Evolutionary conservation across 1,140 invertebrate species (phyloP), one percentile per base, ranked within the genome.

Genomic region (Uloborus diversus): DNA sequence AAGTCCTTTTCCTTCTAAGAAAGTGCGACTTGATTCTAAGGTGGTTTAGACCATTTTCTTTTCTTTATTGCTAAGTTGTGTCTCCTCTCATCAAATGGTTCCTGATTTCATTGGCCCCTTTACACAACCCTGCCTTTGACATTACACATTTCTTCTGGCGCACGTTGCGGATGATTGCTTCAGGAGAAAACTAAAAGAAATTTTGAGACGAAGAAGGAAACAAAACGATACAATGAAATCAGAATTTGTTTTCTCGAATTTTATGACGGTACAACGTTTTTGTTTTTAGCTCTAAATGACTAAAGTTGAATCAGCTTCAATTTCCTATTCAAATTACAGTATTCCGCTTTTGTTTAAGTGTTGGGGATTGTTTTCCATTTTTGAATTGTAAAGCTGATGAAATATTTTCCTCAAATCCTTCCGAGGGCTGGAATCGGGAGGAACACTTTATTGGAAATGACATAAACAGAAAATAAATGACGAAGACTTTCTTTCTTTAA

Each of bases 1-100:
- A 75, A 75, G 64, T 75, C 71, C 23, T 75, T 64, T 75, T 57
- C 71, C 71, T 75, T n/a, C 57, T 64, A 61, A 75, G 71, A 57
- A 64, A 75, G 42, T 59, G 53, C 30, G 37, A 51, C 57, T 28
- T 27, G 27, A 59, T 27, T 57, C 56, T 61, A 14, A 23, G 4
- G 35, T 59, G 53, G 4, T 64, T 75, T 75, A 62, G 57, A n/a
- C n/a, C 33, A n/a, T 53, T 75, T 32, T 75, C 56, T 42, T n/a
- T 61, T 61, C 56, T 73, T 73, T 61, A 61, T 61, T 57, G 51
- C 56, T 9, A 47, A 61, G 56, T 73, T 73, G 57, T 57, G 37
- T 73, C 35, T 57, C 23, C 35, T 23, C 69, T 73, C 69, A 73
- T 73, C 69, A 73, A 69, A 73, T 61, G 25, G 35, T 73, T 27